Evolutionary conservation across 35 echinoderm and acorn worm species (phyloP).

Genomic region (Chiridota heheva): DNA sequence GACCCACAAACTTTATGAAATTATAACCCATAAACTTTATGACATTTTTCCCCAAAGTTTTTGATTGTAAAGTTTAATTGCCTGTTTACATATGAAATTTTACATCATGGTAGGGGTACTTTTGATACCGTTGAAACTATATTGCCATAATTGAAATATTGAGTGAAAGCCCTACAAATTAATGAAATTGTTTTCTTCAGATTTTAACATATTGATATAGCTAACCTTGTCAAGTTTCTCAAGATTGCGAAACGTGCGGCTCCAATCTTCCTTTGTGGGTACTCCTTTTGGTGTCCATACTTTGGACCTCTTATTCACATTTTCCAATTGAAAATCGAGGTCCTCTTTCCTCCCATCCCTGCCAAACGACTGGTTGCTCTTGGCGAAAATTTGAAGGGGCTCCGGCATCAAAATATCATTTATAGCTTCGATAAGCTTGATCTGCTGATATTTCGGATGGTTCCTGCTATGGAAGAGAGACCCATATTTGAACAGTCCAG

Average conservation of each 20-base stretch:
- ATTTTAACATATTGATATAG: background rate
- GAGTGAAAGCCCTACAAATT: too few species aligned
- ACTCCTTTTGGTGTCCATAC: conserved; percentile 33
- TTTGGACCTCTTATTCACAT: conserved; percentile 26
- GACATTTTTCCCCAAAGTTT: too few species aligned
- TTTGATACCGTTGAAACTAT: too few species aligned
- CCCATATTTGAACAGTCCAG: conserved; percentile 20
- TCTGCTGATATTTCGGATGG: conserved; percentile 50
- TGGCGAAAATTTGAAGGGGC: background rate
- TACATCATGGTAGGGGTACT: too few species aligned
- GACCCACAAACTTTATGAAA: too few species aligned
- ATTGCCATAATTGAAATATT: too few species aligned
- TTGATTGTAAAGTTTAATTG: too few species aligned
- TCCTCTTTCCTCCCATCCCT: conserved; percentile 17
- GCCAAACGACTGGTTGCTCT: conserved; percentile 3
- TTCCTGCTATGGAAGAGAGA: conserved; percentile 39
- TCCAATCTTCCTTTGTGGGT: conserved; percentile 18
- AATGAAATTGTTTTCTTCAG: background rate
- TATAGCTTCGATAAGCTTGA: conserved; percentile 23
- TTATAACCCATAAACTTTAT: too few species aligned
- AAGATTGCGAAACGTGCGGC: conserved; percentile 41
- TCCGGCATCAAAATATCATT: conserved; percentile 9
- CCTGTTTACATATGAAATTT: too few species aligned
- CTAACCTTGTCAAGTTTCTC: conserved; percentile 50
- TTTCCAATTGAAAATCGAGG: conserved; percentile 39